Conservation (phyloP, 2,888 invertebrate genomes). For the Argyresthia goedartella region DNA sequence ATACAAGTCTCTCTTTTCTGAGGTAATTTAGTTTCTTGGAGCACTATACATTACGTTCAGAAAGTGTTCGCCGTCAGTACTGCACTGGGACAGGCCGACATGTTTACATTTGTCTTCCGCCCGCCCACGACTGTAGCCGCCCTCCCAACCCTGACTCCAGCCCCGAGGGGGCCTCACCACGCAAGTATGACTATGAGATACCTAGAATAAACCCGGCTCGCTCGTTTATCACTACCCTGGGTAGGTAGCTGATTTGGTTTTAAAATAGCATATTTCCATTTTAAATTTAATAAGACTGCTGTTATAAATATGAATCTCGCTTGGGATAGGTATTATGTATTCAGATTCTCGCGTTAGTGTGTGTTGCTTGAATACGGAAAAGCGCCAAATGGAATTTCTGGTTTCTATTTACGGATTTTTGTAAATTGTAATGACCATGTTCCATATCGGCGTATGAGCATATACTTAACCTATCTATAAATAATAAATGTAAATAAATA, state of each 20-base stretch:
- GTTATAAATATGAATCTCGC: not conserved
- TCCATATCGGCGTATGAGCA: too few species aligned
- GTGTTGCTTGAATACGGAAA: not conserved
- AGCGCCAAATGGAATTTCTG: not conserved
- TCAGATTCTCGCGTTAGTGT: not conserved
- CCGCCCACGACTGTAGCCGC: not conserved
- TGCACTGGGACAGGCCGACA: too few species aligned
- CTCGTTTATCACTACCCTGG: conserved; percentile 47
- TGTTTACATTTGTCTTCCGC: conserved; percentile 1
- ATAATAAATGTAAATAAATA: too few species aligned
- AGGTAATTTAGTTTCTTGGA: not conserved
- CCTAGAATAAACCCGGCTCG: conserved; percentile 36
- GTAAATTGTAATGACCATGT: not conserved
- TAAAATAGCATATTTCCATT: conserved; percentile 5
- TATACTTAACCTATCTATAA: too few species aligned
- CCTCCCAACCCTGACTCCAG: not conserved
- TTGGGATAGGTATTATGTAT: conserved; percentile 19
- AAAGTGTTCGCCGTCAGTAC: conserved; percentile 1
- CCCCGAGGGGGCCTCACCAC: not conserved
- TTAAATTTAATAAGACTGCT: conserved; percentile 4
- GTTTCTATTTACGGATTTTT: not conserved
- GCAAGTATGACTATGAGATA: not conserved
- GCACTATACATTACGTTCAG: not conserved
- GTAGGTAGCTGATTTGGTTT: conserved; percentile 3
- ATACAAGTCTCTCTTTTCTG: not conserved